phyloP scores from a whole-genome alignment of 2,113 vertebrate species.

The Pseudopodoces humilis region DNA sequence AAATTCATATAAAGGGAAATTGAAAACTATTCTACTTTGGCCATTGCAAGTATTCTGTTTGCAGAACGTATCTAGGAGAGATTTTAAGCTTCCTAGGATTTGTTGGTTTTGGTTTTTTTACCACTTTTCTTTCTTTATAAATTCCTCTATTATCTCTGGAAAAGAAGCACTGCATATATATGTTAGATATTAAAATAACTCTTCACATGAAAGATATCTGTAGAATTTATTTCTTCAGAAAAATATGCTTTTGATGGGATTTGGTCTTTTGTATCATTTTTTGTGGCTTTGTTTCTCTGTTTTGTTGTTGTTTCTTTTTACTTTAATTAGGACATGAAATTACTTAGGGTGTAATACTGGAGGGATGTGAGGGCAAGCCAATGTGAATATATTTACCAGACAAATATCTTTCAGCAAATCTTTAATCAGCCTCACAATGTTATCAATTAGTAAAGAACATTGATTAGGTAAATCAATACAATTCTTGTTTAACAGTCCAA shows the following conservation, averaged over 20 bases:
- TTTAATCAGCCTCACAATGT: neutral
- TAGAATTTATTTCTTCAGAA: neutral
- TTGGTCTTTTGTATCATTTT: neutral
- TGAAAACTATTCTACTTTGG: neutral
- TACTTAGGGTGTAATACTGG: rapidly evolving
- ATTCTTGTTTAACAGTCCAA: neutral
- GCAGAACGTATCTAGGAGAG: neutral
- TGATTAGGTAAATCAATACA: neutral
- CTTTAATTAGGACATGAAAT: neutral
- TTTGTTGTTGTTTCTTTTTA: neutral
- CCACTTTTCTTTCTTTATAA: neutral
- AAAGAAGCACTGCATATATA: neutral
- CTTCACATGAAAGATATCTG: neutral
- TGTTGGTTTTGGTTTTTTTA: neutral
- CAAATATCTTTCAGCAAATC: neutral
- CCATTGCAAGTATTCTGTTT: neutral
- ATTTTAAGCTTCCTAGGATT: neutral
- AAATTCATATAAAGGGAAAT: neutral
- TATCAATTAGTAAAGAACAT: neutral
- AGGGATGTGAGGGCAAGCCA: neutral
- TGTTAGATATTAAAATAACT: neutral
- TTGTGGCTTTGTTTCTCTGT: neutral
- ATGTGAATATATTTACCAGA: neutral
- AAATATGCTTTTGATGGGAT: neutral
- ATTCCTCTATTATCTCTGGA: neutral